Percentiles rank a stretch among this genome's conserved stretches.
phyloP scores from a whole-genome alignment of 2,888 invertebrate genomes.

The Tenthredo distinguenda region DNA sequence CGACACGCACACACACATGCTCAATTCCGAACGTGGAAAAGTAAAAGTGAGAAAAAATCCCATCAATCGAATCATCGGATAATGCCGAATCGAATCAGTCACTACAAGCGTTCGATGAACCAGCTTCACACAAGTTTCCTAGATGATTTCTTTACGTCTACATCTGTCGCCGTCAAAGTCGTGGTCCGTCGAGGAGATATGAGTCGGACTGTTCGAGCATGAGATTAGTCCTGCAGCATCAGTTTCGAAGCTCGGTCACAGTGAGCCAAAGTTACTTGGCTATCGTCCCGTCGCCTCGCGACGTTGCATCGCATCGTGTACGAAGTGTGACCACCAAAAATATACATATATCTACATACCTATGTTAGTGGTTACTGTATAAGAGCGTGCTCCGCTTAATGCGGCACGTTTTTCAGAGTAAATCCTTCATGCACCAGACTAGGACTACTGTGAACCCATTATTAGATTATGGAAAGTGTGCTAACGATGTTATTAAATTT shows the following conservation, averaged over 20 bases:
- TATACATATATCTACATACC: background rate
- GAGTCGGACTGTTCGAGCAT: conserved; percentile 30
- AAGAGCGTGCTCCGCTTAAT: background rate
- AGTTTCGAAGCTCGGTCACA: conserved; percentile 39
- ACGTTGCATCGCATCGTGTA: background rate
- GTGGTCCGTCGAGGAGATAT: background rate
- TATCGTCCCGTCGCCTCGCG: background rate
- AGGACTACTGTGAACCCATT: background rate
- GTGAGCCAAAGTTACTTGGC: conserved; percentile 47
- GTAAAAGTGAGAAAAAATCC: background rate
- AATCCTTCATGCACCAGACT: conserved; percentile 1
- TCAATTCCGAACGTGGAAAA: background rate
- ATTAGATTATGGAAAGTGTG: background rate
- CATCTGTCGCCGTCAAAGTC: conserved; percentile 38
- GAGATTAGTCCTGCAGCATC: conserved; percentile 45
- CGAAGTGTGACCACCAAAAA: conserved; percentile 20
- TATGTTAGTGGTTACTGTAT: background rate
- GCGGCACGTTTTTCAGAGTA: background rate
- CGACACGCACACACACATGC: background rate
- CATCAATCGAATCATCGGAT: background rate
- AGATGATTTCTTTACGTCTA: background rate
- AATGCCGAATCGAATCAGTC: background rate
- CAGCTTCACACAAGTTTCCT: background rate
- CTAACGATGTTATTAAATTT: conserved; percentile 31
- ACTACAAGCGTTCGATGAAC: background rate